Evolutionary conservation across 2,113 vertebrate species (phyloP).

Genomic region (Halcyon senegalensis): DNA sequence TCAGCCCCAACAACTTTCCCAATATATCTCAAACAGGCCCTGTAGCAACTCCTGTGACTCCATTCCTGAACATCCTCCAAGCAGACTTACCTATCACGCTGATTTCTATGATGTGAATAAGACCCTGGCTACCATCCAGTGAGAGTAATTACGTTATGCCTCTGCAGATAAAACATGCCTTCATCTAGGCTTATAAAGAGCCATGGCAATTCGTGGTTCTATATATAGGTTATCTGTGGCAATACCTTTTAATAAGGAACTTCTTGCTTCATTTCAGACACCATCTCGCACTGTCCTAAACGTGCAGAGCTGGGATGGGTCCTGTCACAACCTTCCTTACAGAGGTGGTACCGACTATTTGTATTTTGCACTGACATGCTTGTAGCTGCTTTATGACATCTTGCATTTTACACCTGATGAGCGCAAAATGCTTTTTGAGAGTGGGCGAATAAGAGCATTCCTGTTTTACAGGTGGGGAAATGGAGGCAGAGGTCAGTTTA

Average conservation of each 20-base stretch:
- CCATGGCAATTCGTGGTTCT: slow-evolving; percentile 48
- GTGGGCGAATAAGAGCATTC: background rate
- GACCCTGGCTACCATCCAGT: slow-evolving; percentile 57
- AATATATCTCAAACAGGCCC: slow-evolving; percentile 62
- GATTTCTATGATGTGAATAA: slow-evolving; percentile 65
- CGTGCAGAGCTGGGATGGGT: background rate
- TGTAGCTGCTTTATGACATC: background rate
- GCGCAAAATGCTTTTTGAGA: background rate
- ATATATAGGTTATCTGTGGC: slow-evolving; percentile 60
- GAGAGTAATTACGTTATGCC: slow-evolving; percentile 57
- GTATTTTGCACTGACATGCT: slow-evolving; percentile 12
- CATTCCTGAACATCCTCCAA: slow-evolving; percentile 68
- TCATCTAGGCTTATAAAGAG: slow-evolving; percentile 27
- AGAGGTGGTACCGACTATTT: background rate
- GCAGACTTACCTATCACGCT: slow-evolving; percentile 61
- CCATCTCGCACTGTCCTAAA: background rate
- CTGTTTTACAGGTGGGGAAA: background rate
- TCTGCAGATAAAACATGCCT: slow-evolving; percentile 58
- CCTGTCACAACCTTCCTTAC: background rate
- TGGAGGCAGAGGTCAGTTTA: background rate
- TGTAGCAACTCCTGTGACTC: slow-evolving; percentile 67
- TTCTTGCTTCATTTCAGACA: slow-evolving; percentile 31
- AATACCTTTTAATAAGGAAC: slow-evolving; percentile 47
- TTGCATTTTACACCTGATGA: background rate
- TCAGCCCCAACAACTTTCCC: slow-evolving; percentile 56